Percentiles rank a stretch among this genome's conserved stretches.
Conservation (phyloP, 2,797 vertebrate species). For the Esox lucius region DNA sequence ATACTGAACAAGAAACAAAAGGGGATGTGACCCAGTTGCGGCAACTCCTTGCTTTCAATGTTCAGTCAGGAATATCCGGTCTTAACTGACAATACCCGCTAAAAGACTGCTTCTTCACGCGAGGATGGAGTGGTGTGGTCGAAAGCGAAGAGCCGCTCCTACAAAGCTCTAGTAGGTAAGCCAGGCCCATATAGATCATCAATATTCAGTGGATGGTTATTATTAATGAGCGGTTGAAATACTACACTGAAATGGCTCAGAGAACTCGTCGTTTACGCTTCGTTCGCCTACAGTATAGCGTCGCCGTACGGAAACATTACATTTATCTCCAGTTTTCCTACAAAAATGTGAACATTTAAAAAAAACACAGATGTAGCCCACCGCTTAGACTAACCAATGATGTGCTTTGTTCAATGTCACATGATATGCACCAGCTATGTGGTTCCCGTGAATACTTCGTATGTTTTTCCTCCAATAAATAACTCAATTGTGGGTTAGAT, state of each 20-base stretch:
- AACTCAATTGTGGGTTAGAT: too few relatives aligned
- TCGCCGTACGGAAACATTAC: too few relatives aligned
- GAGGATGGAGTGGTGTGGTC: conserved; percentile 48
- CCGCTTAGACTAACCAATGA: too few relatives aligned
- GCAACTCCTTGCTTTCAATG: conserved; percentile 22
- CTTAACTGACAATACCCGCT: conserved; percentile 52
- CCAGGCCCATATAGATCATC: conserved; percentile 50
- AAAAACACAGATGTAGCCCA: too few relatives aligned
- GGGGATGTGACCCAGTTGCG: conserved; percentile 30
- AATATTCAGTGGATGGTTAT: conserved; percentile 57
- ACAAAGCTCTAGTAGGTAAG: conserved; percentile 40
- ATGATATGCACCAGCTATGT: too few relatives aligned
- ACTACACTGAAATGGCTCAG: conserved; percentile 6
- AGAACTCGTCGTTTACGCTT: neutral
- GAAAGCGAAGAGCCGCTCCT: conserved; percentile 71
- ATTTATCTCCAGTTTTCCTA: too few relatives aligned
- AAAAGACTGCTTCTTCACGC: conserved; percentile 59
- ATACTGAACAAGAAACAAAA: conserved; percentile 14
- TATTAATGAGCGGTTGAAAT: neutral
- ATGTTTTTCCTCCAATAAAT: too few relatives aligned
- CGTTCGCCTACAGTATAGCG: too few relatives aligned
- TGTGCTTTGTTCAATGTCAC: too few relatives aligned
- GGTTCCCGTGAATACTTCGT: too few relatives aligned
- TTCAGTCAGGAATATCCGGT: conserved; percentile 62
- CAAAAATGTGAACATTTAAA: too few relatives aligned